A percentile compares a stretch with the other conserved stretches of the same genome.
These are phyloP conservation scores for Ophiodon elongatus DNA, from an alignment of 2,113 vertebrate species.

Conservation along the genomic window DNA sequence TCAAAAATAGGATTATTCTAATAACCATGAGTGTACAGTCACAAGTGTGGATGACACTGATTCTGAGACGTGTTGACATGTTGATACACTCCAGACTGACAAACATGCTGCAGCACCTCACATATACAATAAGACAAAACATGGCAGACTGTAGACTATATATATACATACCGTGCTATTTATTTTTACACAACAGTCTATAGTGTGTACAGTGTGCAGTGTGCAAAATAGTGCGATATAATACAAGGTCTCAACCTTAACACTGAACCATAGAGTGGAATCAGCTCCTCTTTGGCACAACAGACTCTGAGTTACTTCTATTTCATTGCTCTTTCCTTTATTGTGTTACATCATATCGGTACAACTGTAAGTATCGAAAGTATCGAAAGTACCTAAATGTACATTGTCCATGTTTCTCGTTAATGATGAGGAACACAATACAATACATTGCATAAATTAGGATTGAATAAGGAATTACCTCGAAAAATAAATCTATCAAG, in stretches of 20 bases:
- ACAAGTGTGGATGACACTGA: slow-evolving; percentile 22
- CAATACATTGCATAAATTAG: neutral
- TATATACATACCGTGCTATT: neutral
- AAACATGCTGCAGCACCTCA: slow-evolving; percentile 6
- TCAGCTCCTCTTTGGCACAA: neutral
- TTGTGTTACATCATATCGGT: slow-evolving; percentile 4
- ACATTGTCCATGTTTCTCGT: neutral
- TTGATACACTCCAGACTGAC: slow-evolving; percentile 21
- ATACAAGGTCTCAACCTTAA: neutral
- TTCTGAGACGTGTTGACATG: slow-evolving; percentile 17
- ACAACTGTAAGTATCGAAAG: neutral
- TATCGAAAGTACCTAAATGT: neutral
- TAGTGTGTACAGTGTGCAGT: neutral
- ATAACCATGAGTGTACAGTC: neutral
- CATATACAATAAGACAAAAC: neutral
- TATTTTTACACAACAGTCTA: neutral
- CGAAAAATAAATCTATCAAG: neutral
- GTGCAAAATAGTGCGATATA: neutral
- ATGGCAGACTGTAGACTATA: neutral
- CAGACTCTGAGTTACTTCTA: neutral
- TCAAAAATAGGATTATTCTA: neutral
- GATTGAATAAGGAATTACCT: neutral
- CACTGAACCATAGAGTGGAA: neutral
- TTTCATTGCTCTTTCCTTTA: neutral
- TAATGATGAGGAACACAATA: neutral